Evolutionary conservation across 1,140 invertebrate genomes (phyloP), one percentile per base, ranked within the genome.

Genomic region (Drosophila murphyi): DNA sequence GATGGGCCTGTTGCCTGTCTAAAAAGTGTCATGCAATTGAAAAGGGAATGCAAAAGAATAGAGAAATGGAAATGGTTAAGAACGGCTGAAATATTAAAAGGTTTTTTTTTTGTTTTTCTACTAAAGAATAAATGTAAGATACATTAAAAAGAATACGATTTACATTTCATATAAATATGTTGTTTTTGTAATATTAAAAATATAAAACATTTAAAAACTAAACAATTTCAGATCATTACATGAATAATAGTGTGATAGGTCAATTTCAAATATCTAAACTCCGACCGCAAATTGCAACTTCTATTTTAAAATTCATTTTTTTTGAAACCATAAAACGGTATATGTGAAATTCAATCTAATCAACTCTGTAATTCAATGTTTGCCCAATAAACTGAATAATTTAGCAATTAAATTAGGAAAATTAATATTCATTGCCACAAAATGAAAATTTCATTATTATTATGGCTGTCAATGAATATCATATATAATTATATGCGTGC

Each of bases 401-500:
- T 55, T 56, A n/a, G 35, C 29, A 61, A 61, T 74, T 65, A 37
- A 73, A 80, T 76, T 61, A 47, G 28, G 20, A 41, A 41, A 48
- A 55, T 10, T 8, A 69, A 69, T 50, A 45, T 35, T 64, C 65
- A 76, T 76, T 50, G 32, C 29, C 52, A 77, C 62, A 77, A 68
- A 63, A 72, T 80, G 51, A 45, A 81, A 76, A 81, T 75, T 37
- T 8, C 37, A 73, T 50, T 55, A 78, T 63, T 60, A 74, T 73
- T 65, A 78, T 65, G 56, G 20, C 20, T 20, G 20, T 20, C 54
- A 51, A 61, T 47, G 76, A 82, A 87, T 62, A 65, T 57, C 39
- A 63, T 52, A 56, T 60, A 71, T 81, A 80, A 86, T 85, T 80
- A 85, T 80, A 72, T 74, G 71, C 76, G 70, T 74, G 71, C 76